Conservation (phyloP, 2,797 vertebrate species). For the Vipera latastei region DNA sequence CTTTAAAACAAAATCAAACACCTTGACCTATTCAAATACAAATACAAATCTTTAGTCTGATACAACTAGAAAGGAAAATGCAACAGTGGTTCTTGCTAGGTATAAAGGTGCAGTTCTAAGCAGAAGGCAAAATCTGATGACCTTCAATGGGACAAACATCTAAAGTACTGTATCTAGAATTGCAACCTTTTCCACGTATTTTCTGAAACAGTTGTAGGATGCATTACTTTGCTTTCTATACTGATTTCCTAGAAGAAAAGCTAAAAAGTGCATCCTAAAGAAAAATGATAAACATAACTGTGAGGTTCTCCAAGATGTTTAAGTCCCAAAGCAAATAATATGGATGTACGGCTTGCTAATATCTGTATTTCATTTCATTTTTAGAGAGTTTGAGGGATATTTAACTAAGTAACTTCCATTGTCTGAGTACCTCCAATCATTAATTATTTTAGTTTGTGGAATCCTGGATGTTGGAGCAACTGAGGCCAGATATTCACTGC, state of each 20-base stretch:
- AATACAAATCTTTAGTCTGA: not conserved
- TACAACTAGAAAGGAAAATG: not conserved
- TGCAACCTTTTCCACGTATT: not conserved
- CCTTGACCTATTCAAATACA: not conserved
- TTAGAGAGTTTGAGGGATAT: not conserved
- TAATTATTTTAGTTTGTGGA: not conserved
- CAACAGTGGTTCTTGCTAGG: not conserved
- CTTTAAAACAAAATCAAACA: not conserved
- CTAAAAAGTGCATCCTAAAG: constrained; percentile 1
- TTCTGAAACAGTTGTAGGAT: not conserved
- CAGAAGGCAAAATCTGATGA: not conserved
- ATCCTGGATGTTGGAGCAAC: not conserved
- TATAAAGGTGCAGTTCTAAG: not conserved
- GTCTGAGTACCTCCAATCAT: not conserved
- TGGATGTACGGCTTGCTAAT: not conserved
- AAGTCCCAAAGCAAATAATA: constrained; percentile 13
- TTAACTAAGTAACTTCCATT: not conserved
- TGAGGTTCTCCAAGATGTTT: constrained; percentile 7
- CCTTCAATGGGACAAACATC: not conserved
- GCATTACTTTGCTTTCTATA: constrained; percentile 16
- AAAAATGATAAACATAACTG: constrained; percentile 18
- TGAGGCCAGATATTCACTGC: not conserved
- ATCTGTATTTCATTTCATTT: not conserved
- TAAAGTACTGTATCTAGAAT: not conserved
- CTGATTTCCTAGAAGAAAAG: constrained; percentile 11